phyloP scores from a whole-genome alignment of 2,888 invertebrate species.

The Eupithecia inturbata region DNA sequence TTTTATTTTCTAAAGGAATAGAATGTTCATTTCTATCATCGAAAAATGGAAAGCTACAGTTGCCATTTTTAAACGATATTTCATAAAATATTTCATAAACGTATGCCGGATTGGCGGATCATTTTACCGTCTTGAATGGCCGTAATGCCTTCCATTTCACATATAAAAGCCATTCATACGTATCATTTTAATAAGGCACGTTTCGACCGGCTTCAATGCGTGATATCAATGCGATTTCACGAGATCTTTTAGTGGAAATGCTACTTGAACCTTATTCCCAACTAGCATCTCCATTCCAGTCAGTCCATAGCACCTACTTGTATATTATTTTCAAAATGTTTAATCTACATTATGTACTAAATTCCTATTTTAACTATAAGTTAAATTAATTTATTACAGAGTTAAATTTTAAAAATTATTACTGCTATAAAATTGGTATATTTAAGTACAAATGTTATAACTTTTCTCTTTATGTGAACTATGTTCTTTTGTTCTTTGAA shows the following conservation, averaged over 20 bases:
- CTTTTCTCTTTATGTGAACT: too few relatives aligned
- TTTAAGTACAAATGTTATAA: too few relatives aligned
- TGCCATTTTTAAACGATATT: not conserved
- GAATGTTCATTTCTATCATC: not conserved
- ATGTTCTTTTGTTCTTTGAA: too few relatives aligned
- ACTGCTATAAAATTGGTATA: too few relatives aligned
- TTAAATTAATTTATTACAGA: too few relatives aligned
- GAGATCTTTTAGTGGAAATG: not conserved
- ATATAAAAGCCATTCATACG: not conserved
- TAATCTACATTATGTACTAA: too few relatives aligned
- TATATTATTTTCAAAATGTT: too few relatives aligned
- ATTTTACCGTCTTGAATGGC: not conserved
- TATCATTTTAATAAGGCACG: conserved; percentile 8
- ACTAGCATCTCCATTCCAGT: too few relatives aligned
- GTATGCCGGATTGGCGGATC: not conserved
- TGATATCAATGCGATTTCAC: not conserved
- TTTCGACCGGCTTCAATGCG: not conserved
- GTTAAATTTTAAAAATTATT: too few relatives aligned
- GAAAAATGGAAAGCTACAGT: not conserved
- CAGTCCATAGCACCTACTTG: too few relatives aligned
- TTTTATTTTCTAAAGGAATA: not conserved
- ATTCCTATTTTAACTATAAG: too few relatives aligned
- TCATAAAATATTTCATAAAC: not conserved
- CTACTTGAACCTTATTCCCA: not conserved
- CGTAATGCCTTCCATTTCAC: not conserved